Evolutionary conservation across 2,797 vertebrate species (phyloP).

Genomic region (Typhlichthys subterraneus): DNA sequence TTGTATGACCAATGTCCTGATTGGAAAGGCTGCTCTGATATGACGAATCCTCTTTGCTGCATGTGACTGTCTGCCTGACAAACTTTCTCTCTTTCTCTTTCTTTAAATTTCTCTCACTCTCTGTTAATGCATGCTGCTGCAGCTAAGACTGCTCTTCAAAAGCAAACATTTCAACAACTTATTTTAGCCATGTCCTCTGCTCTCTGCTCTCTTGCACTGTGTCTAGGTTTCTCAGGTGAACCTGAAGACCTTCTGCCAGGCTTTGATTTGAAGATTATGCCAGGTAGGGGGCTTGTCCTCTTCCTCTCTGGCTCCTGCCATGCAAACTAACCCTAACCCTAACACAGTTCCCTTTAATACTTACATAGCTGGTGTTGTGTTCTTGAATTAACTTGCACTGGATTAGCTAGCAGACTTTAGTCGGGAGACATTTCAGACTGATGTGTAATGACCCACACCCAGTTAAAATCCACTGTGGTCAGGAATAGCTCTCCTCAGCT

Average conservation of each 20-base stretch:
- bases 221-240: conserved; percentile 95
- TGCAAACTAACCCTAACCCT: conserved; percentile 50
- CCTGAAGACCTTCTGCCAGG: conserved; percentile 96
- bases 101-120: conserved; percentile 1
- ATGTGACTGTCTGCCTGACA: conserved; percentile 42
- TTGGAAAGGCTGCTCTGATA: conserved; percentile 24
- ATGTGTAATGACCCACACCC: conserved; percentile 20
- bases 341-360: conserved; percentile 12
- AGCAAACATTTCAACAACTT: conserved; percentile 35
- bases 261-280: conserved; percentile 98
- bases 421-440: conserved; percentile 10
- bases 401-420: conserved; percentile 1
- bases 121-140: conserved; percentile 48
- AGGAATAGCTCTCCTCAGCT: conserved; percentile 9
- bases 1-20: not conserved
- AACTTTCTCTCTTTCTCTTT: conserved; percentile 10
- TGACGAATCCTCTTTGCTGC: conserved; percentile 31
- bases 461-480: conserved; percentile 30
- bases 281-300: conserved; percentile 88
- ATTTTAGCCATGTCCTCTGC: conserved; percentile 31
- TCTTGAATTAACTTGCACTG: conserved; percentile 15
- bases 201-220: conserved; percentile 72
- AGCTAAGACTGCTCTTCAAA: conserved; percentile 31
- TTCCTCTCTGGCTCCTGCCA: conserved; percentile 64
- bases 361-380: not conserved